Evolutionary conservation across 1,140 invertebrate genomes (phyloP), one percentile per base, ranked within the genome.

Genomic region (Drosophila hydei): DNA sequence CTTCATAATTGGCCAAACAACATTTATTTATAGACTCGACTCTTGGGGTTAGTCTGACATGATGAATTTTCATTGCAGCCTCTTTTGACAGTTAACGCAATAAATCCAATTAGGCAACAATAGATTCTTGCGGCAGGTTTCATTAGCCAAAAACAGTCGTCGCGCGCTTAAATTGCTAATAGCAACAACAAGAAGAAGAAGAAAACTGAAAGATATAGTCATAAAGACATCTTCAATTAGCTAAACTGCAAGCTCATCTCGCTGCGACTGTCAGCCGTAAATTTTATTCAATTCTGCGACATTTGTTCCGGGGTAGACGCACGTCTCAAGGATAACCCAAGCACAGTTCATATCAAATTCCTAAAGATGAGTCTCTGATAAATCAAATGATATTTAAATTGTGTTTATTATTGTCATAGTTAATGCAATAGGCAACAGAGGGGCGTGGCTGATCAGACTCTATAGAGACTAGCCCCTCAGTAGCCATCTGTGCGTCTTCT

Each of bases 211-310:
- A n/a, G 40, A 50, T 52, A 69, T 55, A 74, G 65, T 55, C 30
- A 67, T 19, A 77, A 42, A 72, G 48, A 62, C 85, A 81, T 72
- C 77, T 65, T 72, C 83, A 87, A 87, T 87, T 87, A 81, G 78
- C 42, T 58, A 78, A 87, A 75, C 52, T 85, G 81, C 81, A 80
- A 80, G 81, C 85, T 85, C 81, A 85, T 85, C 81, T 75, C 40
- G 50, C 33, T 33, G 30, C 30, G 56, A 72, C 18, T 67, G n/a
- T 67, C 18, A 60, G 47, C 23, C 14, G 45, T 48, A 58, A 69
- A 42, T 48, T 33, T 47, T 7, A 6, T 47, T 42, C 14, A 36
- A 11, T 19, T 12, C 25, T 48, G 38, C 0, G 30, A 11, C 2
- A 33, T 11, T 11, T 71, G 77, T 87, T 87, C 81, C 81, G 81